phyloP scores from a whole-genome alignment of 2,888 invertebrate genomes.

The Parnassius orleans region DNA sequence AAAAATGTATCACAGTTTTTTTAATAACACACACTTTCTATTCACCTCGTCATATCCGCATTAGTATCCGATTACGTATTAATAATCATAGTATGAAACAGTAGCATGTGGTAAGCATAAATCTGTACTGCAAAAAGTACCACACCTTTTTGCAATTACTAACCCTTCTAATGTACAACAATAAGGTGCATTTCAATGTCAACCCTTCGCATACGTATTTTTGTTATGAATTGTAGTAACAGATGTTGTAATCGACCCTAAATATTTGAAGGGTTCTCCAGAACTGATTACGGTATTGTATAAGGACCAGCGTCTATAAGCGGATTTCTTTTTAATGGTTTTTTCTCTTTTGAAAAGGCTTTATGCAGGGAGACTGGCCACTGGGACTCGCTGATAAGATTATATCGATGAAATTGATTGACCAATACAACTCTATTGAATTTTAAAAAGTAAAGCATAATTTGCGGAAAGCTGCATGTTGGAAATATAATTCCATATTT shows the following conservation, averaged over 20 bases:
- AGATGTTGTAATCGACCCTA: conserved; percentile 70
- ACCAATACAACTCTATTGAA: conserved; percentile 24
- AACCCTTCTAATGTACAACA: neutral
- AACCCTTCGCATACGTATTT: conserved; percentile 9
- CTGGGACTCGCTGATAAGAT: conserved; percentile 34
- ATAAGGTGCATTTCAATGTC: conserved; percentile 34
- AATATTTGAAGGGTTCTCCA: conserved; percentile 66
- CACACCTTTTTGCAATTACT: neutral
- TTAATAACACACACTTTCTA: neutral
- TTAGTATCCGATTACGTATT: conserved; percentile 38
- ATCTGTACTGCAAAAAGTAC: neutral
- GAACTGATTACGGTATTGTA: conserved; percentile 69
- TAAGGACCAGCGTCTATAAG: conserved; percentile 56
- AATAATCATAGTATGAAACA: conserved; percentile 35
- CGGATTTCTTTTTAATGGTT: conserved; percentile 74
- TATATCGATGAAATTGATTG: conserved; percentile 37
- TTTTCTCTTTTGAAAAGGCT: conserved; percentile 42
- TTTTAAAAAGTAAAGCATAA: conserved; percentile 6
- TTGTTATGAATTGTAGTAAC: conserved; percentile 49
- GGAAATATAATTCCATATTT: no score
- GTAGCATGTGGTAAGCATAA: conserved; percentile 34
- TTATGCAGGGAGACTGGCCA: conserved; percentile 35
- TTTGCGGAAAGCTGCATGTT: neutral
- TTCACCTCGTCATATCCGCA: neutral
- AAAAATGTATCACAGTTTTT: no score